Evolutionary conservation across 2,888 invertebrate genomes (phyloP).

Genomic region (Folsomia manolachei): DNA sequence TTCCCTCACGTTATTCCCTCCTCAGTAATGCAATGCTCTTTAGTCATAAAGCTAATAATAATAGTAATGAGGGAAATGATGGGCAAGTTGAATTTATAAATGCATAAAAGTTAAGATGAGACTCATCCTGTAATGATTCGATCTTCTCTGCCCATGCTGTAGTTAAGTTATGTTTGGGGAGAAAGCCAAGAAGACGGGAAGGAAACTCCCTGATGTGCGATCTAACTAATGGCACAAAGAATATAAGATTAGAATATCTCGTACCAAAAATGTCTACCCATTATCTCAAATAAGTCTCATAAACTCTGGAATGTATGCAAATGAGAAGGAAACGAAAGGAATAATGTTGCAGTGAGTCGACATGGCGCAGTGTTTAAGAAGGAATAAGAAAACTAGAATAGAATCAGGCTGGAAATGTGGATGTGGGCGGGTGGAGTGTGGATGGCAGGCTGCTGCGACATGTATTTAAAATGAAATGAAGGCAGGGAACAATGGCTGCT

Average conservation of each 20-base stretch:
- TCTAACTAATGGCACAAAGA: slow-evolving; percentile 43
- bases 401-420: neutral
- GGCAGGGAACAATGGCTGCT: slow-evolving; percentile 3
- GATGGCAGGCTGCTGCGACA: too few relatives aligned
- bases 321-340: slow-evolving; percentile 32
- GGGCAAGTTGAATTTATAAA: slow-evolving; percentile 12
- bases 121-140: slow-evolving; percentile 9
- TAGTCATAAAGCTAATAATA: neutral
- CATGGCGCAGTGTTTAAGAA: neutral
- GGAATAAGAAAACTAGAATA: neutral
- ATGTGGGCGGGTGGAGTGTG: neutral
- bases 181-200: slow-evolving; percentile 4
- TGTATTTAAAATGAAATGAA: slow-evolving; percentile 12
- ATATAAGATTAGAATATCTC: slow-evolving; percentile 35
- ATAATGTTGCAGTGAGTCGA: neutral
- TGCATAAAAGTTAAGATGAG: slow-evolving; percentile 5
- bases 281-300: slow-evolving; percentile 32
- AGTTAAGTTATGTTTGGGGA: slow-evolving; percentile 17
- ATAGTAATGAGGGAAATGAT: neutral
- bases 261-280: slow-evolving; percentile 25
- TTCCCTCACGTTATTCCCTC: neutral
- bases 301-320: slow-evolving; percentile 24
- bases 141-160: neutral
- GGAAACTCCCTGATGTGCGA: slow-evolving; percentile 37
- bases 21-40: neutral